Conservation (phyloP, 1,140 invertebrate genomes). For the Melitaea cinxia region DNA sequence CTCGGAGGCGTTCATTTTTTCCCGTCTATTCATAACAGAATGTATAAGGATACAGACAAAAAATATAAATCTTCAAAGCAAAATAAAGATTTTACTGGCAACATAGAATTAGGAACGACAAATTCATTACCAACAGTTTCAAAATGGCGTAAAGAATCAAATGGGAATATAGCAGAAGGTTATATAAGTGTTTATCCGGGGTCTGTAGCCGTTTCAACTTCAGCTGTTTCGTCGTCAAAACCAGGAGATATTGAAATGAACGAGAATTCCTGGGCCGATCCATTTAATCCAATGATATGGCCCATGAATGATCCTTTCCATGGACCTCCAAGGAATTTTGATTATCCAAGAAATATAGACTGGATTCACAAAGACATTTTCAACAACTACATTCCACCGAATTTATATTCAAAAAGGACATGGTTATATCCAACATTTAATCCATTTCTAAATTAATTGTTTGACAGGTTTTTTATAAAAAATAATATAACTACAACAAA, state of each 20-base stretch:
- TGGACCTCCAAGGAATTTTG: neutral
- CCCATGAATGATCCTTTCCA: constrained; percentile 29
- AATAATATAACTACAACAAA: too few species aligned
- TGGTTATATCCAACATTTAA: constrained; percentile 50
- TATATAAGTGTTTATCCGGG: constrained; percentile 36
- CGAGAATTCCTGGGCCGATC: constrained; percentile 11
- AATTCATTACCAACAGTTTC: neutral
- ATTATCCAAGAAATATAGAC: constrained; percentile 3
- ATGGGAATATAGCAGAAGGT: neutral
- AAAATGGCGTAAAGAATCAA: neutral
- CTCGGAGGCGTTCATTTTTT: constrained; percentile 47
- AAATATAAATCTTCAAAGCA: neutral
- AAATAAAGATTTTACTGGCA: constrained; percentile 1
- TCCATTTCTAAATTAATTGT: constrained; percentile 37
- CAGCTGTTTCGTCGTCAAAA: constrained; percentile 11
- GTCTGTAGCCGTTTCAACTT: constrained; percentile 31
- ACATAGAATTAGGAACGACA: neutral
- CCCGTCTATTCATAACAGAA: constrained; percentile 15
- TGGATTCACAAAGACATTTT: constrained; percentile 27
- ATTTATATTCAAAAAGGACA: constrained; percentile 12
- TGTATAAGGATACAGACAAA: neutral
- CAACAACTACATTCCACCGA: constrained; percentile 18
- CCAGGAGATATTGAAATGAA: neutral
- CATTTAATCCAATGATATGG: constrained; percentile 17
- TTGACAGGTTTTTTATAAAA: neutral